phyloP scores from a whole-genome alignment of 2,888 invertebrate genomes.

The Orthosia gracilis region DNA sequence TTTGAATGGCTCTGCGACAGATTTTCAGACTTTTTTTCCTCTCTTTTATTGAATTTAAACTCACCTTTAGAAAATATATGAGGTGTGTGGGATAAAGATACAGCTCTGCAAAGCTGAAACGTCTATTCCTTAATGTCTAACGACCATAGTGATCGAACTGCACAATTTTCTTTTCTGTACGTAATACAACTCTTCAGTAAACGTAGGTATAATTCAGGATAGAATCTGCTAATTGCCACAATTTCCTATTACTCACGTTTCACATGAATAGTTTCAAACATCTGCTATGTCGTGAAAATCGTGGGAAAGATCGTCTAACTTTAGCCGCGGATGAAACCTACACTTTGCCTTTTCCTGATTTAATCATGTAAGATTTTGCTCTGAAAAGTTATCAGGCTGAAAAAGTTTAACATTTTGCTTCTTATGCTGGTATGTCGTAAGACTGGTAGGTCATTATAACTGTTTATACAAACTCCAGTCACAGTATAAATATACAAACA shows the following conservation, averaged over 20 bases:
- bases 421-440: not conserved
- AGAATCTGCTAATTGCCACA: not conserved
- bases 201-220: not conserved
- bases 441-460: too few relatives aligned
- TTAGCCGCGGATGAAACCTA: not conserved
- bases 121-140: too few relatives aligned
- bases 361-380: too few relatives aligned
- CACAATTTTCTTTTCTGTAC: not conserved
- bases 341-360: not conserved
- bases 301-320: not conserved
- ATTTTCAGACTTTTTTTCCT: not conserved
- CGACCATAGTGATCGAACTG: not conserved
- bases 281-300: not conserved
- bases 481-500: too few relatives aligned
- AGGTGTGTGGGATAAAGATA: not conserved
- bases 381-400: too few relatives aligned
- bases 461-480: not conserved
- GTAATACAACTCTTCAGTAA: not conserved
- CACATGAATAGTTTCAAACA: not conserved
- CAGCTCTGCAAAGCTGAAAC: too few relatives aligned
- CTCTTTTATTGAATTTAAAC: too few relatives aligned
- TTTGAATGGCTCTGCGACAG: not conserved
- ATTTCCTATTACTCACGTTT: not conserved
- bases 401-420: too few relatives aligned
- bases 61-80: not conserved